Percentiles rank a stretch among this genome's conserved stretches.
phyloP scores from a whole-genome alignment of 2,888 invertebrate species.

The Steinernema scapterisci region DNA sequence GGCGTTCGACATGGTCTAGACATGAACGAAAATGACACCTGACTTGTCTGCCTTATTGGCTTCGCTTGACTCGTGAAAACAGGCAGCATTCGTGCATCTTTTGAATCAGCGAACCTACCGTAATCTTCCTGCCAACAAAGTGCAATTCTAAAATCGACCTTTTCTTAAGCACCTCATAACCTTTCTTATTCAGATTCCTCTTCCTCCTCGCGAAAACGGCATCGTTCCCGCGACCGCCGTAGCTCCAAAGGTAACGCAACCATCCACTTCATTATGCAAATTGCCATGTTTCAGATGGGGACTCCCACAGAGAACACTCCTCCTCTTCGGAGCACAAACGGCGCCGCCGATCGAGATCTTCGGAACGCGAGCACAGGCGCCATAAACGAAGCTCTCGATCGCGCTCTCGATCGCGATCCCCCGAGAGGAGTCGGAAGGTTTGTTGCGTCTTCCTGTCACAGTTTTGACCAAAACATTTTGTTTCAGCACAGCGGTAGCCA shows the following conservation, averaged over 20 bases:
- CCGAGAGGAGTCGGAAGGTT: conserved; percentile 13
- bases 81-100: too few species aligned
- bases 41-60: too few species aligned
- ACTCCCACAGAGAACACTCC: background rate
- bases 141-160: background rate
- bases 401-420: conserved; percentile 10
- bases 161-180: background rate
- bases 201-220: background rate
- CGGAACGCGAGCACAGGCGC: conserved; percentile 1
- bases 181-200: conserved; percentile 1
- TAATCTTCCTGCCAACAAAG: too few species aligned
- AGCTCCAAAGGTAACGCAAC: conserved; percentile 1
- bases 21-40: too few species aligned
- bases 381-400: conserved; percentile 11
- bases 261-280: background rate
- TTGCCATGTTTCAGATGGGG: background rate
- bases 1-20: too few species aligned
- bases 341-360: background rate
- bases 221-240: conserved; percentile 6
- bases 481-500: conserved; percentile 11
- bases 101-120: too few species aligned
- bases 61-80: too few species aligned
- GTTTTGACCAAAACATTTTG: background rate
- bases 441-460: background rate
- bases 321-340: background rate